These are phyloP conservation scores for Aleiodes testaceus DNA, from an alignment of 2,888 invertebrate species.

Conservation along the genomic window DNA sequence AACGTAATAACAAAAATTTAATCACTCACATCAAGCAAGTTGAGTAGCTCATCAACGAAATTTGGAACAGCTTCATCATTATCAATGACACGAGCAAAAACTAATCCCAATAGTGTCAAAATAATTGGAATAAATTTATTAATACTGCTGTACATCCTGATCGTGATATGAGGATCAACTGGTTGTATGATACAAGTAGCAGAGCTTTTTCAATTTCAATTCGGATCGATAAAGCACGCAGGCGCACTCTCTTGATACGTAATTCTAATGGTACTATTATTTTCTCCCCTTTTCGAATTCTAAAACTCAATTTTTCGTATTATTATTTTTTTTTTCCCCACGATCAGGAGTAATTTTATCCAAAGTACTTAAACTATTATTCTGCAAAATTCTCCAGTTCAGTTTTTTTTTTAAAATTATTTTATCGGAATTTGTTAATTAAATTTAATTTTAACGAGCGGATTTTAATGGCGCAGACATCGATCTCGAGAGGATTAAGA, in stretches of 20 bases:
- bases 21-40: slow-evolving; percentile 32
- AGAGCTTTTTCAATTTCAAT: slow-evolving; percentile 14
- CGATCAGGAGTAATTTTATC: background rate
- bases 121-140: background rate
- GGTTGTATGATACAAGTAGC: slow-evolving; percentile 5
- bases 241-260: slow-evolving; percentile 42
- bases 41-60: slow-evolving; percentile 35
- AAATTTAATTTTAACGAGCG: slow-evolving; percentile 18
- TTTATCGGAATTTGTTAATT: background rate
- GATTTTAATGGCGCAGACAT: slow-evolving; percentile 34
- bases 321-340: background rate
- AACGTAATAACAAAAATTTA: background rate
- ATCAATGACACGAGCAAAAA: slow-evolving; percentile 19
- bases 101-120: slow-evolving; percentile 16
- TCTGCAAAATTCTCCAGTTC: background rate
- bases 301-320: background rate
- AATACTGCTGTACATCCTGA: slow-evolving; percentile 14
- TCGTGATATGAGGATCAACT: slow-evolving; percentile 4
- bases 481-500: slow-evolving; percentile 35
- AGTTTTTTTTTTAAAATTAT: background rate
- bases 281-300: too few species aligned
- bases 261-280: slow-evolving; percentile 23
- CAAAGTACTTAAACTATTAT: background rate
- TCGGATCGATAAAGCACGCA: slow-evolving; percentile 52
- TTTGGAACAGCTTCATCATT: slow-evolving; percentile 25